Percentiles rank a stretch among this genome's conserved stretches.
Evolutionary conservation across 2,797 vertebrate species (phyloP).

Genomic region (Centroberyx gerrardi): DNA sequence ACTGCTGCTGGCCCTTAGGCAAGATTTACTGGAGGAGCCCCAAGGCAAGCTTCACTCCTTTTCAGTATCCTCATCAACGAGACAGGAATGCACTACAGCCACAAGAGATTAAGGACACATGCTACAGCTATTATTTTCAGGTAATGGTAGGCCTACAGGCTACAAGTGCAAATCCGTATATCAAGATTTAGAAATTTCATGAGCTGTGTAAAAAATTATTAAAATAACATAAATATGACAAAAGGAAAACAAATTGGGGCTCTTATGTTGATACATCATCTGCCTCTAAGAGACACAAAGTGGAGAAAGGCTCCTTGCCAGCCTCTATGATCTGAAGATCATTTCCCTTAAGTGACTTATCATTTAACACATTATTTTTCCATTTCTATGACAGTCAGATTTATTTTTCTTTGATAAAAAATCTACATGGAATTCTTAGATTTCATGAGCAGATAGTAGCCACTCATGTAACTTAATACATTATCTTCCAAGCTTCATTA

Average conservation of each 20-base stretch:
- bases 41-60: constrained; percentile 3
- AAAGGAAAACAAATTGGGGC: not conserved
- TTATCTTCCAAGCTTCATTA: not conserved
- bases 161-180: not conserved
- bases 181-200: not conserved
- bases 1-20: constrained; percentile 22
- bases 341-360: not conserved
- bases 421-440: not conserved
- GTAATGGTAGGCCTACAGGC: not conserved
- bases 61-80: not conserved
- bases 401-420: not conserved
- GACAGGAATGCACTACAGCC: constrained; percentile 4
- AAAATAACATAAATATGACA: not conserved
- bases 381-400: not conserved
- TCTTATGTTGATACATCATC: not conserved
- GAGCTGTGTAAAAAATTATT: not conserved
- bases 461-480: no score
- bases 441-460: not conserved
- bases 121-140: constrained; percentile 4
- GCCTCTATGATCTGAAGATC: not conserved
- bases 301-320: not conserved
- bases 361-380: constrained; percentile 3
- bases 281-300: not conserved
- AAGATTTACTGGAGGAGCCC: constrained; percentile 35
- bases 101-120: not conserved